Conservation (phyloP, 1,140 invertebrate genomes). For the Amphibalanus amphitrite region DNA sequence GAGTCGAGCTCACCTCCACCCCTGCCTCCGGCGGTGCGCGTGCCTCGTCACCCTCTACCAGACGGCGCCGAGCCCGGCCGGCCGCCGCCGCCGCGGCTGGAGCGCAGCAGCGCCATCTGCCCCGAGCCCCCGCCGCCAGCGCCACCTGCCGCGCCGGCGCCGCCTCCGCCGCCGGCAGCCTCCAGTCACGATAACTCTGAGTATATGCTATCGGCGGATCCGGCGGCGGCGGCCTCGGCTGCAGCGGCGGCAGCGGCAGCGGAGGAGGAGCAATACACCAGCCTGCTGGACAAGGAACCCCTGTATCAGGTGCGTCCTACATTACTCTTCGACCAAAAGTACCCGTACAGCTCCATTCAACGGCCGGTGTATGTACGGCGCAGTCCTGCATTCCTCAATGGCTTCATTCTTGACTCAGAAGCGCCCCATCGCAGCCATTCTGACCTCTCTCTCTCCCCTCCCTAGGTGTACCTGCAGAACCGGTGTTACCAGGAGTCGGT, state of each 20-base stretch:
- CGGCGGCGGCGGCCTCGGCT: neutral
- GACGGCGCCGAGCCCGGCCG: neutral
- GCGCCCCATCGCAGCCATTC: neutral
- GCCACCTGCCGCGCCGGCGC: neutral
- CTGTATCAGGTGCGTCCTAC: neutral
- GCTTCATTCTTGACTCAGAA: neutral
- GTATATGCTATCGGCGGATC: neutral
- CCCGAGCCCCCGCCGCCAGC: neutral
- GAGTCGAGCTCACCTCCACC: neutral
- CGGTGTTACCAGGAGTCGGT: neutral
- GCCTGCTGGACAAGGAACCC: conserved; percentile 9
- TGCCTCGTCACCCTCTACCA: too few species aligned
- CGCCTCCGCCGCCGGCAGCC: neutral
- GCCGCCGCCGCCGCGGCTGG: neutral
- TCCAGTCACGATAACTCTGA: neutral
- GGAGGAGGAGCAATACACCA: conserved; percentile 5
- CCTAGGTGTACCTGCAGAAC: neutral
- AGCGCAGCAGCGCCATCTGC: neutral
- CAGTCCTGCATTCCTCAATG: neutral
- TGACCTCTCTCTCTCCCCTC: neutral
- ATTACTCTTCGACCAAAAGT: neutral
- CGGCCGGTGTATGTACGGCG: too few species aligned
- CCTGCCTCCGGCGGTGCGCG: neutral
- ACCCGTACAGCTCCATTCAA: neutral
- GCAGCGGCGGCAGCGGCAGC: conserved; percentile 4